Base-by-base conservation (phyloP, 1,140 invertebrate species). In the Campoletis sonorensis region DNA sequence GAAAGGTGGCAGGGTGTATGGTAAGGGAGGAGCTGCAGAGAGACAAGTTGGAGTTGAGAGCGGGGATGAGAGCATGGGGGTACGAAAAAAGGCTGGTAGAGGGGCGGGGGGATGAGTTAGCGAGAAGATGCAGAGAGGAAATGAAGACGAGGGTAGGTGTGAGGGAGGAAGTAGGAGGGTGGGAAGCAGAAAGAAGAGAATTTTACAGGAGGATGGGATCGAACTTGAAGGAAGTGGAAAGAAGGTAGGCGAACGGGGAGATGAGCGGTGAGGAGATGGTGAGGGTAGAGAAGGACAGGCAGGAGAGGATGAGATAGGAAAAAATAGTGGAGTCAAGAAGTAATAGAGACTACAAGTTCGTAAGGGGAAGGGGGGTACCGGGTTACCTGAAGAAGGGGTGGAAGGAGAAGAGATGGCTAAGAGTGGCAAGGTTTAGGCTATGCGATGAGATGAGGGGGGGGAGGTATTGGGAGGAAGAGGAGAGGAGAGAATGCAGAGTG, bases 341-440 rank as follows among this genome's bases (percentile, higher is more conserved):
- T 49, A 82, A 81, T 30, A 37, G 49, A 15, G 68, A 75, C 7
- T 81, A 81, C 21, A 75, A 81, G 15, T 64, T 75, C 5, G 58
- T 81, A 15, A 64, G 76, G 27, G 67, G 49, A 0, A 8, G 8
- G 23, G 79, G 79, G 37, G 26, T 76, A 18, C 71, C 71, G 54
- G 72, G 71, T 16, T 81, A 81, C 26, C 30, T 81, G 0, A 73
- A 26, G 33, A 76, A 76, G 45, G 71, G 18, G 21, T 75, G 51
- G 68, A 51, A 27, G 33, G 71, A 81, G 71, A 33, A 76, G 15
- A 81, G 79, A 23, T 81, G 79, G 71, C 37, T 40, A 0, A 76
- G 72, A 16, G 18, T 58, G 7, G 79, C 71, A 7, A 81, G 70
- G 27, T 81, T 70, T 26, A 79, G 30, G 18, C 67, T 70, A 15